phyloP scores from a whole-genome alignment of 2,888 invertebrate species.

The Drosophila nr. fundita region DNA sequence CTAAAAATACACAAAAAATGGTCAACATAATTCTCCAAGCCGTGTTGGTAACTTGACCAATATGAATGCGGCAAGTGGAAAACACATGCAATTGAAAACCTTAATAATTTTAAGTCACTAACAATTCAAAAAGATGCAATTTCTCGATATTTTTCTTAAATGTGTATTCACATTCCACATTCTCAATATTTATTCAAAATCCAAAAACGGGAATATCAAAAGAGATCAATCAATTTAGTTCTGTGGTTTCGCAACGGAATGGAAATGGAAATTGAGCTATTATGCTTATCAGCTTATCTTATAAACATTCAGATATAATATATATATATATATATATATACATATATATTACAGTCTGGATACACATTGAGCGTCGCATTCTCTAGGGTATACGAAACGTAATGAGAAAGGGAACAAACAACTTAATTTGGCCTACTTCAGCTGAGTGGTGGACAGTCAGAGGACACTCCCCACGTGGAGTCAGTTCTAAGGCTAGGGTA shows the following conservation, averaged over 20 bases:
- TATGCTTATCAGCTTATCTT: too few relatives aligned
- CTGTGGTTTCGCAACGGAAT: not conserved
- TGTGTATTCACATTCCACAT: not conserved
- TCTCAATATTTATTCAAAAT: not conserved
- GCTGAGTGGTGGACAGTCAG: too few relatives aligned
- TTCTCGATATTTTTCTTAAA: not conserved
- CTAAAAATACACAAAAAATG: not conserved
- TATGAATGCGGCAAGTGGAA: not conserved
- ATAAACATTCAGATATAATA: not conserved
- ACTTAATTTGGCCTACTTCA: not conserved
- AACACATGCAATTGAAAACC: not conserved
- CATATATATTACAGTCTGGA: not conserved
- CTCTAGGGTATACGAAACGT: not conserved
- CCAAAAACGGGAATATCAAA: not conserved
- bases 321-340: not conserved
- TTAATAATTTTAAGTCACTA: not conserved
- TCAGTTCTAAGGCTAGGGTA: slow-evolving; percentile 19
- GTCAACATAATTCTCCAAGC: not conserved
- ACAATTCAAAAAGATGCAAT: not conserved
- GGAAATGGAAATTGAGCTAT: too few relatives aligned
- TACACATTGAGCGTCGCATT: not conserved
- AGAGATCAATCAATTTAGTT: not conserved
- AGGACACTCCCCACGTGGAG: not conserved
- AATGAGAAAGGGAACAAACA: not conserved
- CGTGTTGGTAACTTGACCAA: not conserved